These are phyloP conservation scores for Drosophila quasianomalipes DNA, from an alignment of 2,888 invertebrate genomes.

Conservation along the genomic window DNA sequence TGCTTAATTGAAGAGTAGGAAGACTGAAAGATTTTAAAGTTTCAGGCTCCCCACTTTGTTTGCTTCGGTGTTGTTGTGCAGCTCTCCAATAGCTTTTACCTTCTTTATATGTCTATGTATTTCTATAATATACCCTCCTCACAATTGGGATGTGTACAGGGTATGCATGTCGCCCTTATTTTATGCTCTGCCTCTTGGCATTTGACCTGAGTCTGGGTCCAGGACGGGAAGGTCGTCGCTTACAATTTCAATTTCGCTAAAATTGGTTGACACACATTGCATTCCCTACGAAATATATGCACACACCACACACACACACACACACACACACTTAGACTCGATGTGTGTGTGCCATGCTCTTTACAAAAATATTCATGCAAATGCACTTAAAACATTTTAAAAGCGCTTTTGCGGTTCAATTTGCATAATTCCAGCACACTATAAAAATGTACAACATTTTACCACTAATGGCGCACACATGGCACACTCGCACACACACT, in stretches of 20 bases:
- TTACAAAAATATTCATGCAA: conserved; percentile 79
- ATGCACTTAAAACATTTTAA: conserved; percentile 82
- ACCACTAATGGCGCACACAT: conserved; percentile 70
- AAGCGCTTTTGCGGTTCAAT: conserved; percentile 81
- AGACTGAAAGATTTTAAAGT: accelerated
- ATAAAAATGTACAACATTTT: conserved; percentile 81
- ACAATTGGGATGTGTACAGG: not conserved
- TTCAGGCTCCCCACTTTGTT: accelerated
- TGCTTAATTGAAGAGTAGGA: not conserved
- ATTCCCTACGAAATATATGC: conserved; percentile 32
- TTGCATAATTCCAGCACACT: conserved; percentile 81
- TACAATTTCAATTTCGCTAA: conserved; percentile 75
- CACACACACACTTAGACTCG: conserved; percentile 9
- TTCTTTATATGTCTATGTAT: not conserved
- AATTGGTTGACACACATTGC: conserved; percentile 79
- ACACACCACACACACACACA: not conserved
- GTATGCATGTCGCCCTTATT: conserved; percentile 12
- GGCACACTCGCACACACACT: conserved; percentile 20
- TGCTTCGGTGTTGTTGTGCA: accelerated
- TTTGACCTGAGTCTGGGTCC: conserved; percentile 49
- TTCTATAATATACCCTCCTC: not conserved
- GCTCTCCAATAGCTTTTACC: too few relatives aligned
- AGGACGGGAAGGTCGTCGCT: conserved; percentile 63
- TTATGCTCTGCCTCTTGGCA: conserved; percentile 16
- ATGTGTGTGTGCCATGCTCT: conserved; percentile 28